phyloP scores from a whole-genome alignment of 30 jellyfish, hydroid and myxozoan species.

The Hydractinia echinata region DNA sequence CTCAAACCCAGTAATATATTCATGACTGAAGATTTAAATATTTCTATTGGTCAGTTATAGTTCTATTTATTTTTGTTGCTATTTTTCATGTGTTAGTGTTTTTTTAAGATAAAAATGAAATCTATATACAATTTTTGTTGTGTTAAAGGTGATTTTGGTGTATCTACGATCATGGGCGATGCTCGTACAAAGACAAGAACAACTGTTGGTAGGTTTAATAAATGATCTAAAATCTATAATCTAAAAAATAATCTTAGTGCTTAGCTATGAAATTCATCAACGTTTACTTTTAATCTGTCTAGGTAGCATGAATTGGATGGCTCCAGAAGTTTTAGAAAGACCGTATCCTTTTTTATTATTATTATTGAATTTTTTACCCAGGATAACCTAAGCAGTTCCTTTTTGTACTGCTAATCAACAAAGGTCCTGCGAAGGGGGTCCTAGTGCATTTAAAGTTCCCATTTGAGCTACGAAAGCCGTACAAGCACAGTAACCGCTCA shows the following conservation, averaged over 20 bases:
- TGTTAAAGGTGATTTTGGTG: constrained; percentile 82
- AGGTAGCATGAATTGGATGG: constrained; percentile 97
- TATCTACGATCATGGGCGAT: constrained; percentile 88
- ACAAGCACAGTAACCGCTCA: no score
- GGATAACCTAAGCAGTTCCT: background rate
- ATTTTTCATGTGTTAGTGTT: background rate
- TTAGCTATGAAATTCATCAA: no score
- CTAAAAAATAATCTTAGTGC: no score
- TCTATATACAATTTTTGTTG: background rate
- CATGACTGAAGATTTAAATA: constrained; percentile 61
- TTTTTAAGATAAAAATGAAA: background rate
- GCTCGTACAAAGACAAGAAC: constrained; percentile 77
- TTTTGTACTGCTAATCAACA: no score
- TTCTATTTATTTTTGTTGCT: background rate
- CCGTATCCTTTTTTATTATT: constrained; percentile 53
- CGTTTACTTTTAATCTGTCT: background rate
- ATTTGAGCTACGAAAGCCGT: no score
- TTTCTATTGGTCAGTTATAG: constrained; percentile 61
- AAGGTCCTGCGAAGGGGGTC: no score
- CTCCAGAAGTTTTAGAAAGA: constrained; percentile 89
- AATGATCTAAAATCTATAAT: no score
- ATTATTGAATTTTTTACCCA: background rate
- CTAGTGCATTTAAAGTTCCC: no score
- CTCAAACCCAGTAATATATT: constrained; percentile 82
- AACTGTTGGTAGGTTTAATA: constrained; percentile 59